A percentile compares a stretch with the other conserved stretches of the same genome.
Conservation (phyloP, 2,888 invertebrate genomes). For the Stenotaenia linearis region DNA sequence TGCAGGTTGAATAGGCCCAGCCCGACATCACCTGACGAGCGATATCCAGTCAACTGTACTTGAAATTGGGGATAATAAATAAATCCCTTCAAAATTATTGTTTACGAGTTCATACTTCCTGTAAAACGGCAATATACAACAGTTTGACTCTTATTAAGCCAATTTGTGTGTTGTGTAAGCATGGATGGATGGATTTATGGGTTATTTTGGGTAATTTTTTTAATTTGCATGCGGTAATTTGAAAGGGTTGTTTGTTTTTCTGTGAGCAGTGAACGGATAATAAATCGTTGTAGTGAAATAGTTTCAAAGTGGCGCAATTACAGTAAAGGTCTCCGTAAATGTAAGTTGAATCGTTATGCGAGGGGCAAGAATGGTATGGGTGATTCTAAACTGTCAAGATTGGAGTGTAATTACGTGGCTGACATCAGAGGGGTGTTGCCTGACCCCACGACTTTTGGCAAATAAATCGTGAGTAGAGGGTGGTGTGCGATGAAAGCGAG, state of each 20-base stretch:
- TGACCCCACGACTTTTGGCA: neutral
- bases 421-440: too few species aligned
- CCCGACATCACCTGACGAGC: neutral
- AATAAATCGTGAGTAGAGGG: neutral
- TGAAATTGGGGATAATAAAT: neutral
- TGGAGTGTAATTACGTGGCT: slow-evolving; percentile 1
- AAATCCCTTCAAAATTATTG: too few species aligned
- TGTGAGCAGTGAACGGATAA: neutral
- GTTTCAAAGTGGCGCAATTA: neutral
- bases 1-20: neutral
- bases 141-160: neutral
- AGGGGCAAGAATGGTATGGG: neutral
- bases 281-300: neutral
- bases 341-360: neutral
- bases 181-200: neutral
- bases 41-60: neutral
- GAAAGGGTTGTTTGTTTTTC: neutral
- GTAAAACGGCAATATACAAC: too few species aligned
- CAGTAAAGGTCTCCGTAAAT: neutral
- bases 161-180: too few species aligned
- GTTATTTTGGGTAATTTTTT: neutral
- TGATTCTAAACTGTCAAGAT: neutral
- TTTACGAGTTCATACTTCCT: neutral
- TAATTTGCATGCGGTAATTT: too few species aligned
- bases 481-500: slow-evolving; percentile 4